Evolutionary conservation across 1,140 invertebrate genomes (phyloP).

Genomic region (Drosophila ficusphila): DNA sequence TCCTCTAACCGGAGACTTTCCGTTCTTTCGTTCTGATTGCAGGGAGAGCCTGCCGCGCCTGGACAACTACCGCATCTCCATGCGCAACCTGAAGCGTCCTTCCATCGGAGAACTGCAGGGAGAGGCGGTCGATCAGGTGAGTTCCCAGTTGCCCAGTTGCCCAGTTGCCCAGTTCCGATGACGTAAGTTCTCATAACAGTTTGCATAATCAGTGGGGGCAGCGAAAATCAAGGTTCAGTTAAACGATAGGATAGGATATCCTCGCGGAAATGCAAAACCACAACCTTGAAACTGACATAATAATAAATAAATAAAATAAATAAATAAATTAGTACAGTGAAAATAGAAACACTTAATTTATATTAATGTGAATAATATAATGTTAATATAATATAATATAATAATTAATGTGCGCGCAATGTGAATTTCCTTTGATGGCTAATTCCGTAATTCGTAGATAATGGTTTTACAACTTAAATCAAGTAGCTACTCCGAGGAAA

Average conservation of each 20-base stretch:
- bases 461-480: no score
- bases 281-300: no score
- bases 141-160: slow-evolving; percentile 4
- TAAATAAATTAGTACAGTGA: no score
- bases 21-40: slow-evolving; percentile 42
- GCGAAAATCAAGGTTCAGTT: neutral
- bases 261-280: no score
- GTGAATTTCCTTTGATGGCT: no score
- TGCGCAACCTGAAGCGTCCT: slow-evolving; percentile 88
- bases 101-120: slow-evolving; percentile 90
- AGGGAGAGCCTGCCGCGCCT: slow-evolving; percentile 88
- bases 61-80: slow-evolving; percentile 95
- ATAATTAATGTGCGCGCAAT: no score
- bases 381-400: no score
- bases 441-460: no score
- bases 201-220: slow-evolving; percentile 16
- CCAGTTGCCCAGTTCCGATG: neutral
- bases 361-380: no score
- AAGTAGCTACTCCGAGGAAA: neutral
- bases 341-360: no score
- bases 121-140: slow-evolving; percentile 84
- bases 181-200: neutral
- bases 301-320: no score
- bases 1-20: slow-evolving; percentile 17
- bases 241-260: no score